A percentile compares a stretch with the other conserved stretches of the same genome.
These are phyloP conservation scores for Malurus elegans DNA, from an alignment of 2,113 vertebrate species.

Conservation along the genomic window DNA sequence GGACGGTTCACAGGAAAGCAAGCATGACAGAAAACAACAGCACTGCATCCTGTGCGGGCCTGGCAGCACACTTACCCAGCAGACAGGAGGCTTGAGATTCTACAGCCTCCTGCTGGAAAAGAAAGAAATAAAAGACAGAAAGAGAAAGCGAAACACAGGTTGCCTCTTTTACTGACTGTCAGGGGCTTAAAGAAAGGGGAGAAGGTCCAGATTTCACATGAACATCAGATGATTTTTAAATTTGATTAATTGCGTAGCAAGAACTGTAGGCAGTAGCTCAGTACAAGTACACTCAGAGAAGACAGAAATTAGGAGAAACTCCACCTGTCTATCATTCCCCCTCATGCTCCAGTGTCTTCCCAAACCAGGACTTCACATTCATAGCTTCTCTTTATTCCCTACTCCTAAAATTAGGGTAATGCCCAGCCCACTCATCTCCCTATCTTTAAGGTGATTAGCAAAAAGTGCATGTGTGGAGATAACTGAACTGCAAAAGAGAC, in stretches of 20 bases:
- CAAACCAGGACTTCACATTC: not conserved
- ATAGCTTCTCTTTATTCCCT: not conserved
- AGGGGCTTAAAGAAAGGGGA: not conserved
- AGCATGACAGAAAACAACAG: not conserved
- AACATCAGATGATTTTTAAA: not conserved
- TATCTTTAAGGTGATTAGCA: not conserved
- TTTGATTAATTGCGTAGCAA: not conserved
- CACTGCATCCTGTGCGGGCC: not conserved
- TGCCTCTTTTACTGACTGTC: not conserved
- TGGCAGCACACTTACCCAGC: not conserved
- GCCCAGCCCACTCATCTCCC: not conserved
- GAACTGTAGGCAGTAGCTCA: not conserved
- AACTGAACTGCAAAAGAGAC: not conserved
- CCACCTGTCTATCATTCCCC: accelerated
- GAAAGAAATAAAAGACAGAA: not conserved
- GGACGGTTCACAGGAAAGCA: not conserved
- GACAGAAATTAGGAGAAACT: not conserved
- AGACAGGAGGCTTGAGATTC: not conserved
- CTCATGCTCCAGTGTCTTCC: not conserved
- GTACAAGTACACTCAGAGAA: not conserved
- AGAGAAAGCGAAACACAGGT: not conserved
- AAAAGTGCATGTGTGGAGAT: not conserved
- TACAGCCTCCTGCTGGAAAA: not conserved
- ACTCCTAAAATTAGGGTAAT: not conserved
- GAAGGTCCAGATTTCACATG: not conserved